Conservation (phyloP, 2,113 vertebrate species). For the Ptilorrhoa leucosticta region DNA sequence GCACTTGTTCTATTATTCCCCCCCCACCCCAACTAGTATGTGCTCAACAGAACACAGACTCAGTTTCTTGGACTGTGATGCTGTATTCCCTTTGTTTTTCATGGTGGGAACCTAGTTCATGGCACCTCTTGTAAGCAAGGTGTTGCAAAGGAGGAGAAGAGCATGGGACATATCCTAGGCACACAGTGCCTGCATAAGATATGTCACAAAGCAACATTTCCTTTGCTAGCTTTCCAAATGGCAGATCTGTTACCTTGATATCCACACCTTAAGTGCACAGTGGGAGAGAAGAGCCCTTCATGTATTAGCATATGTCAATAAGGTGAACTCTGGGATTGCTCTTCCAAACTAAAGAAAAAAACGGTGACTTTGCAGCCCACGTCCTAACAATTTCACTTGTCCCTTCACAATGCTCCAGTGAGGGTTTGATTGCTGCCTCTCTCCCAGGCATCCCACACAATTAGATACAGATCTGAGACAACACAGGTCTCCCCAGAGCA, state of each 20-base stretch:
- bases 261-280: neutral
- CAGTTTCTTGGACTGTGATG: neutral
- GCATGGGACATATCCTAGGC: neutral
- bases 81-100: neutral
- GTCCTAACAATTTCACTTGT: neutral
- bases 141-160: neutral
- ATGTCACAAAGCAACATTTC: neutral
- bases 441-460: neutral
- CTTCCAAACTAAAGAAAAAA: neutral
- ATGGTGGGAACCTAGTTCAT: neutral
- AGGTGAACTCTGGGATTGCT: neutral
- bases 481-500: neutral
- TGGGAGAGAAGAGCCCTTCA: neutral
- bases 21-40: fast-evolving
- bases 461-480: neutral
- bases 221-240: neutral
- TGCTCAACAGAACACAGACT: neutral
- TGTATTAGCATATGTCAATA: neutral
- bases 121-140: neutral
- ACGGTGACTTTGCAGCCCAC: neutral
- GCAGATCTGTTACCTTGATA: neutral
- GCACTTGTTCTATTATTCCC: neutral
- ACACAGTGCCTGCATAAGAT: neutral
- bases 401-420: neutral
- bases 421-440: neutral